Base-by-base conservation (phyloP, 2,113 vertebrate genomes). In the Hydropotes inermis region DNA sequence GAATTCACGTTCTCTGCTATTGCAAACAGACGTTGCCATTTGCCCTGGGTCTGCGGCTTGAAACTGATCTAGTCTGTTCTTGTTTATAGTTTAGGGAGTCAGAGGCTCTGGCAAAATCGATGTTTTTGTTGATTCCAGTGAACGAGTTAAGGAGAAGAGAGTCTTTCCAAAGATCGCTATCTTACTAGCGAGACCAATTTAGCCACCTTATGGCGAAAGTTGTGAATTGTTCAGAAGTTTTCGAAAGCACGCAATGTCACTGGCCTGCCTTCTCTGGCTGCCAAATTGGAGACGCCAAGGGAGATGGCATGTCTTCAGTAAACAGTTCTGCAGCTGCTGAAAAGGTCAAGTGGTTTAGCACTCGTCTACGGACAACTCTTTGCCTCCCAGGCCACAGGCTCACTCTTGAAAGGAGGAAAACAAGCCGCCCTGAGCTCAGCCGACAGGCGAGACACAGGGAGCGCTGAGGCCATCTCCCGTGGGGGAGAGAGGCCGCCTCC, bases 271-370 rank as follows among this genome's bases (percentile, higher is more conserved):
- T 90, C 74, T 33, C 88, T 6, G 36, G 85, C 94, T 97, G 96
- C 85, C 94, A 95, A 47, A 58, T 8, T 25, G 28, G 57, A 96
- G 70, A 11, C 79, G 70, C 54, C 74, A 13, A 58, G 94, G 82
- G 79, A 74, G 89, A 95, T 86, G 87, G 92, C 88, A 36, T 67
- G 79, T 87, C 94, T 83, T 79, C 3, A 0, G 86, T 95, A 96
- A 98, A 92, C 96, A 96, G 82, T 54, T 81, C 90, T 89, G 86
- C 95, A 87, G 96, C 95, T 97, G 96, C 36, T 84, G 92, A 91
- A 96, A 98, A 97, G 88, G 94, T 93, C 94, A 89, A 97, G 87
- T 83, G 95, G 90, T 94, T 96, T 94, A 98, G 85, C 97, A 95
- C 97, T 96, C 60, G 45, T 83, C 95, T 97, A 96, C 87, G 92